Percentiles rank a stretch among this genome's conserved stretches.
phyloP scores from a whole-genome alignment of 2,113 vertebrate genomes.

The Mirounga angustirostris region DNA sequence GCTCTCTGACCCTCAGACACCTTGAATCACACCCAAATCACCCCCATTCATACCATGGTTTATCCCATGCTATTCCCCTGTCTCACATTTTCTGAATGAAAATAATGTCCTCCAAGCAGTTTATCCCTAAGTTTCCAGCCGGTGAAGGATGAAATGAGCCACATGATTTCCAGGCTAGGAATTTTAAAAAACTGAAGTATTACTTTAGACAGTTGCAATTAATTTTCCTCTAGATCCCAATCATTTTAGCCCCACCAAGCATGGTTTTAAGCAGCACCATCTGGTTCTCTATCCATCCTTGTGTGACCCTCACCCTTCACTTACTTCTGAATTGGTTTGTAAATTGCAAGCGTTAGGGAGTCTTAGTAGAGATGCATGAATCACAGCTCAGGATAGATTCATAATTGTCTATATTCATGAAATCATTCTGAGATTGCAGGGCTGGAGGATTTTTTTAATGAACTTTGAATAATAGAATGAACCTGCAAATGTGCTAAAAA shows the following conservation, averaged over 20 bases:
- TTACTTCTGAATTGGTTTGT: slow-evolving; percentile 67
- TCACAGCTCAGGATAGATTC: slow-evolving; percentile 59
- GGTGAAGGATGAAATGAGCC: slow-evolving; percentile 63
- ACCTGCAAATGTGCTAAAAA: slow-evolving; percentile 35
- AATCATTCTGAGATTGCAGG: slow-evolving; percentile 13
- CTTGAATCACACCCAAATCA: neutral
- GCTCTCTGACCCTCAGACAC: neutral
- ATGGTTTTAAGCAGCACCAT: slow-evolving; percentile 48
- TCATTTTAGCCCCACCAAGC: slow-evolving; percentile 47
- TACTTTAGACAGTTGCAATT: slow-evolving; percentile 49
- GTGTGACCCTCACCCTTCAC: slow-evolving; percentile 45
- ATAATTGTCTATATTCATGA: slow-evolving; percentile 55
- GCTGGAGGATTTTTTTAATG: neutral
- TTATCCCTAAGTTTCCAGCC: slow-evolving; percentile 42
- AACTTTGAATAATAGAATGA: slow-evolving; percentile 62
- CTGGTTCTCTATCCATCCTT: slow-evolving; percentile 65
- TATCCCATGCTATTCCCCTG: neutral
- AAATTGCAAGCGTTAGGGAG: slow-evolving; percentile 45
- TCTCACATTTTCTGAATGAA: neutral
- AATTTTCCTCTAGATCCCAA: slow-evolving; percentile 66
- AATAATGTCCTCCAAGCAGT: neutral
- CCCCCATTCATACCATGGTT: neutral
- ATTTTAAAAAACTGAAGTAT: slow-evolving; percentile 73
- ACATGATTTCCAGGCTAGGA: slow-evolving; percentile 61
- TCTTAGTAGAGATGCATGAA: slow-evolving; percentile 68